Evolutionary conservation across 2,888 invertebrate species (phyloP).

Genomic region (Pachymerium ferrugineum): DNA sequence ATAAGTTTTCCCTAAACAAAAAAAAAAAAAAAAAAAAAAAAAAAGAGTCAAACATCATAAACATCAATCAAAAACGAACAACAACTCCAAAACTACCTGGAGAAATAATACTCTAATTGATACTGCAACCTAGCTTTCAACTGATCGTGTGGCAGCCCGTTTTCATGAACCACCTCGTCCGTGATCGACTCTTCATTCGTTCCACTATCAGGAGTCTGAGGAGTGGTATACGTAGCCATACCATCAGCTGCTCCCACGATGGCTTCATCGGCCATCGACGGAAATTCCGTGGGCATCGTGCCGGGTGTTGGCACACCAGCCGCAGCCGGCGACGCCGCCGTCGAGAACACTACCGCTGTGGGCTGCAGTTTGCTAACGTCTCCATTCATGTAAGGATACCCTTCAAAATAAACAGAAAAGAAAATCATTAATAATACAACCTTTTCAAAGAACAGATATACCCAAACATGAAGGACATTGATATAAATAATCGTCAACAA

Average conservation of each 20-base stretch:
- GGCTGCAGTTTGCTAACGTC: slow-evolving; percentile 64
- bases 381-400: slow-evolving; percentile 77
- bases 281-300: slow-evolving; percentile 28
- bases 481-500: background rate
- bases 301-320: background rate
- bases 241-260: slow-evolving; percentile 46
- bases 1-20: slow-evolving; percentile 72
- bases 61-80: background rate
- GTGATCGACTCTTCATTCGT: slow-evolving; percentile 36
- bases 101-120: slow-evolving; percentile 85
- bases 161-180: slow-evolving; percentile 37
- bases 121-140: slow-evolving; percentile 70
- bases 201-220: slow-evolving; percentile 36
- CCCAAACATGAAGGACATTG: background rate
- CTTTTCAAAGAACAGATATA: background rate
- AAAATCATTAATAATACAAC: background rate
- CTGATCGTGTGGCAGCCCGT: slow-evolving; percentile 60
- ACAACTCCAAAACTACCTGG: slow-evolving; percentile 56
- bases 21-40: slow-evolving; percentile 33
- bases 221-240: slow-evolving; percentile 49
- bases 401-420: slow-evolving; percentile 48
- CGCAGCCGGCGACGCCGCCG: slow-evolving; percentile 31
- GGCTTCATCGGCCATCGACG: slow-evolving; percentile 40
- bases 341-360: slow-evolving; percentile 39
- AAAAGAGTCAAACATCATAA: slow-evolving; percentile 3